Conservation (phyloP, 2,888 invertebrate species). For the Yponomeuta plumbellus region DNA sequence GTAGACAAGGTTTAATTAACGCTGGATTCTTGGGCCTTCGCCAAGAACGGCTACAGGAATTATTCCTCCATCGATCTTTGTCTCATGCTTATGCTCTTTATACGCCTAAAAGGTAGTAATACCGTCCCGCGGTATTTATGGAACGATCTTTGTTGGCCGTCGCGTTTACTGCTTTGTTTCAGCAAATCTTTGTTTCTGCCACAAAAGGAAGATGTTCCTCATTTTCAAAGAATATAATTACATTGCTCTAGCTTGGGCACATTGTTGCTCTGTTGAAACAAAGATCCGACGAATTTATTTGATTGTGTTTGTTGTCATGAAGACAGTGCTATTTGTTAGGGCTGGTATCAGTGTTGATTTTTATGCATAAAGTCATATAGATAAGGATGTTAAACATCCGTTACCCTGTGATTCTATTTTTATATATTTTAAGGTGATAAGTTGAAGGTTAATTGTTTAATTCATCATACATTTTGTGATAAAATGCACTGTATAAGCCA, state of each 20-base stretch:
- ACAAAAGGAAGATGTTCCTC: not conserved
- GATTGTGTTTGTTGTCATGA: too few relatives aligned
- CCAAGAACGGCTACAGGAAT: constrained; percentile 37
- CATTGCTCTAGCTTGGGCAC: not conserved
- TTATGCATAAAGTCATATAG: not conserved
- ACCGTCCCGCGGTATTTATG: not conserved
- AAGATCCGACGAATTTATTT: not conserved
- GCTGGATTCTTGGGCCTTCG: constrained; percentile 35
- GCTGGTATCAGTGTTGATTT: too few relatives aligned
- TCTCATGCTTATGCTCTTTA: not conserved
- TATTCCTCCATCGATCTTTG: constrained; percentile 31
- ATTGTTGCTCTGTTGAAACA: not conserved
- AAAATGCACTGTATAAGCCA: not conserved
- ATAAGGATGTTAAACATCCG: not conserved
- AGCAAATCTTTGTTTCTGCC: not conserved
- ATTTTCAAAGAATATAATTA: not conserved
- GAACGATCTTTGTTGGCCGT: not conserved
- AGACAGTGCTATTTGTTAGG: too few relatives aligned
- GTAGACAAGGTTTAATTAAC: constrained; percentile 44
- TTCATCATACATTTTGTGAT: not conserved
- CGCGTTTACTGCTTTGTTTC: not conserved
- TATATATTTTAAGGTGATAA: not conserved
- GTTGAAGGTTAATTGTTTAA: not conserved
- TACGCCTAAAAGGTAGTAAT: not conserved
- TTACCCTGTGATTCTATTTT: not conserved